phyloP scores from a whole-genome alignment of 2,113 vertebrate genomes.

The Echinops telfairi region DNA sequence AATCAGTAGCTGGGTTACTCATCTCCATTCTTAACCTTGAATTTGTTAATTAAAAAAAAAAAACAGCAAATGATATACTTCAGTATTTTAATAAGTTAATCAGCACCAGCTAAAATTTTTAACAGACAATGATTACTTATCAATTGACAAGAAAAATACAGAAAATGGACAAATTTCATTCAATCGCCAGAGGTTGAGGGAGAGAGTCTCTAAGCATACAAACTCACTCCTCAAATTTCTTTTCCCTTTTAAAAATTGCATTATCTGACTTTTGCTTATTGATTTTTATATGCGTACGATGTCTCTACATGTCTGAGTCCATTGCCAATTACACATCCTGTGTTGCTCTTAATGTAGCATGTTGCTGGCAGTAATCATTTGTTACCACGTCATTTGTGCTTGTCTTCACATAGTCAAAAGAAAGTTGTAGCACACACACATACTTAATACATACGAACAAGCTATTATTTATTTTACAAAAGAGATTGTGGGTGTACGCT shows the following conservation, averaged over 20 bases:
- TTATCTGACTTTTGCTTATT: not conserved
- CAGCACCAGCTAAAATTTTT: not conserved
- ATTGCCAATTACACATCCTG: not conserved
- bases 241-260: not conserved
- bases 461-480: slow-evolving; percentile 22
- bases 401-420: not conserved
- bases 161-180: not conserved
- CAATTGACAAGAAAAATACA: not conserved
- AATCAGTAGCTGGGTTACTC: not conserved
- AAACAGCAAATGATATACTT: not conserved
- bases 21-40: slow-evolving; percentile 42
- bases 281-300: slow-evolving; percentile 43
- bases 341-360: not conserved
- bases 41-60: not conserved
- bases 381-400: not conserved
- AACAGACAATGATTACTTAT: not conserved
- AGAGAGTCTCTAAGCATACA: not conserved
- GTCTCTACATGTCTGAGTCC: not conserved
- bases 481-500: not conserved
- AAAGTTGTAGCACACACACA: not conserved
- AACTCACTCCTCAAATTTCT: not conserved
- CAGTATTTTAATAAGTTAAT: too few species aligned
- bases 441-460: slow-evolving; percentile 35
- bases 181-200: too few species aligned
- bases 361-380: not conserved